These are phyloP conservation scores for Drosophila engyochracea DNA, from an alignment of 2,888 invertebrate genomes.

Conservation along the genomic window DNA sequence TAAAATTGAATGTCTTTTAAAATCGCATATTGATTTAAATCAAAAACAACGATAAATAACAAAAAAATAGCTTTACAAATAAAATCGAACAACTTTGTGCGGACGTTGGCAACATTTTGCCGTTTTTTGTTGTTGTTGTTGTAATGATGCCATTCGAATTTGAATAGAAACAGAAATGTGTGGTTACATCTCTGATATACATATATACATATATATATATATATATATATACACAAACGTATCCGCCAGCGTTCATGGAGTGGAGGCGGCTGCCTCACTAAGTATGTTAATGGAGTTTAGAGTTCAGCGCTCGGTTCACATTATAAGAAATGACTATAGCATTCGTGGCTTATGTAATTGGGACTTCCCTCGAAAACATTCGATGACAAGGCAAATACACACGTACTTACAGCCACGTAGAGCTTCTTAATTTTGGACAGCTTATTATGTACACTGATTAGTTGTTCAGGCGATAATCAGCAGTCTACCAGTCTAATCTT, in stretches of 20 bases:
- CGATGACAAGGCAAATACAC: slow-evolving; percentile 21
- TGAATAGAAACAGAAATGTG: slow-evolving; percentile 41
- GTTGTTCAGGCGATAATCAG: neutral
- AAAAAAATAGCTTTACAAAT: slow-evolving; percentile 1
- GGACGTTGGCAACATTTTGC: slow-evolving; percentile 61
- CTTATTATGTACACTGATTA: neutral
- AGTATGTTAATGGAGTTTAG: slow-evolving; percentile 54
- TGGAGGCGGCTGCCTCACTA: slow-evolving; percentile 58
- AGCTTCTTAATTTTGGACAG: neutral
- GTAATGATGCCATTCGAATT: slow-evolving; percentile 54
- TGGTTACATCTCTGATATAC: slow-evolving; percentile 9
- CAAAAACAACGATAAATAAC: slow-evolving; percentile 8
- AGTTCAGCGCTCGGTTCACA: slow-evolving; percentile 42
- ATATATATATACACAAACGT: neutral
- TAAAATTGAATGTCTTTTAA: slow-evolving; percentile 66
- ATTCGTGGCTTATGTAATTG: slow-evolving; percentile 25
- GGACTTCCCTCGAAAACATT: slow-evolving; percentile 3
- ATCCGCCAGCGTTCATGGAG: slow-evolving; percentile 65
- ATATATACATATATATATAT: neutral
- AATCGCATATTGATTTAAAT: slow-evolving; percentile 64
- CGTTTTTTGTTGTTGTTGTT: slow-evolving; percentile 29
- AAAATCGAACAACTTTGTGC: slow-evolving; percentile 30
- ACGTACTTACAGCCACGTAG: neutral
- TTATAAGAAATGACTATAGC: slow-evolving; percentile 32
- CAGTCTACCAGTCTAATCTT: neutral